Evolutionary conservation across 2,113 vertebrate species (phyloP), one percentile per base, ranked within the genome.

Genomic region (Hepsetus odoe): DNA sequence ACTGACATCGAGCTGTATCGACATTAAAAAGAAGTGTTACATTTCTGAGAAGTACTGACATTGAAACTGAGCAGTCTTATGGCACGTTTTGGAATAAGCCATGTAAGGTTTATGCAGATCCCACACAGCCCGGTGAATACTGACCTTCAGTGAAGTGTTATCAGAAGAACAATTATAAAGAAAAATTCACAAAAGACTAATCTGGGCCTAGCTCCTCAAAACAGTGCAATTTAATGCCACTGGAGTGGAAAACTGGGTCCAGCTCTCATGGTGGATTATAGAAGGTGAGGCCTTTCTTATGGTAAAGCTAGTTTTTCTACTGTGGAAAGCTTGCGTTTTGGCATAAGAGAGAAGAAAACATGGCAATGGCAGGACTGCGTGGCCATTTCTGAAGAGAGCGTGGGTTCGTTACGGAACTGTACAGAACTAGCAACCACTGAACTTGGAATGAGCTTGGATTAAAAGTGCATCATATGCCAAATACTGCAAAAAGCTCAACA

Each of bases 401-500:
- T 18, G 55, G 56, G 56, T 70, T 59, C 32, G 4, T 70, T 38
- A 38, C 51, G 71, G 49, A 65, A 56, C 49, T 35, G 28, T 66
- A 26, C 22, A 51, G 53, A 79, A 85, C 77, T 40, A 3, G 80
- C 46, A 44, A 85, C 59, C 74, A 8, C 32, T 30, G 77, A 80
- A 44, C 73, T 53, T 28, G 74, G 26, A 32, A 83, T 87, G 88
- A 84, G 82, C 85, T 83, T 87, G 61, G 76, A 82, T 80, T 26
- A 91, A 85, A 93, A 92, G 91, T 93, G 91, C 92, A 82, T 92
- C 69, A 84, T 85, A 88, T 84, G 87, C 85, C 77, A 84, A 90
- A 92, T 89, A 89, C 85, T 83, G 49, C 46, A 90, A 90, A 90
- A 84, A 89, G 83, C 87, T 84, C 46, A 85, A 92, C 87, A 88